These are phyloP conservation scores for Electrophaes corylata DNA, from an alignment of 2,888 invertebrate genomes.

Conservation along the genomic window DNA sequence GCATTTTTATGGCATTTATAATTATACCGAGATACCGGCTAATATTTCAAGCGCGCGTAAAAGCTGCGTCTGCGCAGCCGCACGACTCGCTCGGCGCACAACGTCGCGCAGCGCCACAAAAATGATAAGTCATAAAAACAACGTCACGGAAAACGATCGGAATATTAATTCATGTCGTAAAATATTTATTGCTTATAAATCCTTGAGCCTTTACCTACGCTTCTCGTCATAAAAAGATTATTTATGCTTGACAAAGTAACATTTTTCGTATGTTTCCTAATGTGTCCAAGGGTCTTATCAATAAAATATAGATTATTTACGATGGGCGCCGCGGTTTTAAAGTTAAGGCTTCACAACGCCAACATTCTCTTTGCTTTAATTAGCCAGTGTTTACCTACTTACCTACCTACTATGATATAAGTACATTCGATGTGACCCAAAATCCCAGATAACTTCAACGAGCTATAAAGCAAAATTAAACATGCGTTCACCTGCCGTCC, in stretches of 20 bases:
- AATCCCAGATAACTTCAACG: conserved; percentile 48
- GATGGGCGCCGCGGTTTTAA: conserved; percentile 66
- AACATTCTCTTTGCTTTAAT: conserved; percentile 54
- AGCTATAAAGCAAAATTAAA: conserved; percentile 40
- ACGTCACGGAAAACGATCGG: conserved; percentile 83
- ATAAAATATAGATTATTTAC: conserved; percentile 79
- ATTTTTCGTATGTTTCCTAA: conserved; percentile 81
- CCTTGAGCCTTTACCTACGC: conserved; percentile 84
- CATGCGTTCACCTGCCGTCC: conserved; percentile 37
- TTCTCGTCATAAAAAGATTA: conserved; percentile 84
- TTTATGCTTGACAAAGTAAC: conserved; percentile 83
- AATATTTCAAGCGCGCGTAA: conserved; percentile 67
- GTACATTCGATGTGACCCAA: conserved; percentile 47
- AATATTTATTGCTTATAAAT: conserved; percentile 84
- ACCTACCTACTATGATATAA: conserved; percentile 41
- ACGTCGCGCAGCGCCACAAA: conserved; percentile 75
- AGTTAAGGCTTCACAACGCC: conserved; percentile 52
- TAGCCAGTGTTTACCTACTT: conserved; percentile 41
- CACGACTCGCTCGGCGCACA: conserved; percentile 43
- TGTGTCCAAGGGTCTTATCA: conserved; percentile 76
- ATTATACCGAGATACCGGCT: conserved; percentile 71
- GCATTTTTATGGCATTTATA: conserved; percentile 74
- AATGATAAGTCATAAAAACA: conserved; percentile 84
- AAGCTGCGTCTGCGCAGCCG: conserved; percentile 57
- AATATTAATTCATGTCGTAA: conserved; percentile 84